These are phyloP conservation scores for Mico argentatus DNA, from an alignment of 2,797 vertebrate genomes.

Conservation along the genomic window DNA sequence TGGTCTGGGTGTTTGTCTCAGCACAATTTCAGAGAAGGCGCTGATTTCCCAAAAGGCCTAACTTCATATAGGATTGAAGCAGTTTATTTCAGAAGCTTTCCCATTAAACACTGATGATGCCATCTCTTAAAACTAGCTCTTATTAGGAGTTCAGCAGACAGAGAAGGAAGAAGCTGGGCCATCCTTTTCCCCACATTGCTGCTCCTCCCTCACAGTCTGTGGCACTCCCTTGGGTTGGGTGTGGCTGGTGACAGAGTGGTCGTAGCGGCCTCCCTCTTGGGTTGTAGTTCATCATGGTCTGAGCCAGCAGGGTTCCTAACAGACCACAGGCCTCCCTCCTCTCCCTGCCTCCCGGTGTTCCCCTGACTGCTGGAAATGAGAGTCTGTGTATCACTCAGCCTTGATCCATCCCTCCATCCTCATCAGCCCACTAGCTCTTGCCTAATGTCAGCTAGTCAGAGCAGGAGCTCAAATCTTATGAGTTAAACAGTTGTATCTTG, in stretches of 20 bases:
- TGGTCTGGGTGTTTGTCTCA: background rate
- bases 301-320: background rate
- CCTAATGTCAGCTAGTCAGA: background rate
- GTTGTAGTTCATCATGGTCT: background rate
- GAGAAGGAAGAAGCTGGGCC: too few relatives aligned
- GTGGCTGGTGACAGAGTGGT: background rate
- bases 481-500: background rate
- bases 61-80: background rate
- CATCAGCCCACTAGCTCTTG: background rate
- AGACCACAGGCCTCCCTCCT: too few relatives aligned
- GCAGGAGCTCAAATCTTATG: background rate
- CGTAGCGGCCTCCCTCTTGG: background rate
- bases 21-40: background rate
- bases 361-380: background rate
- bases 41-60: background rate
- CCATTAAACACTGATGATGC: background rate
- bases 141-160: background rate
- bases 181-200: background rate
- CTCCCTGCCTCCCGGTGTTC: background rate
- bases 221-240: background rate
- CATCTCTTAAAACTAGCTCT: background rate
- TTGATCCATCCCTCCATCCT: too few relatives aligned
- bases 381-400: background rate
- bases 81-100: background rate
- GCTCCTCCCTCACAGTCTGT: background rate